These are phyloP conservation scores for Macquaria ambigua DNA, from an alignment of 2,113 vertebrate species.

Conservation along the genomic window DNA sequence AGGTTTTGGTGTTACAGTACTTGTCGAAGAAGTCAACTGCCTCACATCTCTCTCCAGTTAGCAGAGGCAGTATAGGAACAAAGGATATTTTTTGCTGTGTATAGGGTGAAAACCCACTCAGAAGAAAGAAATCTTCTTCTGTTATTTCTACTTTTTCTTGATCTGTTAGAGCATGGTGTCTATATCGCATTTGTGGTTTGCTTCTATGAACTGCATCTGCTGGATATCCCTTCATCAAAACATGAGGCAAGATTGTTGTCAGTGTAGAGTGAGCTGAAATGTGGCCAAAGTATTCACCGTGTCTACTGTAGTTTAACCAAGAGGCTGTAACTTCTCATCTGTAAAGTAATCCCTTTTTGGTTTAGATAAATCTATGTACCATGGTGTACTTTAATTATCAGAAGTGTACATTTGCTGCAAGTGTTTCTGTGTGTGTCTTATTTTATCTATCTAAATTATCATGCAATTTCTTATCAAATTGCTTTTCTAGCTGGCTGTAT, in stretches of 20 bases:
- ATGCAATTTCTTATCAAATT: background rate
- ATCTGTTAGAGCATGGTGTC: background rate
- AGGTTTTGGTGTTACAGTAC: background rate
- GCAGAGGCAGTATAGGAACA: constrained; percentile 12
- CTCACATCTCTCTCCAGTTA: background rate
- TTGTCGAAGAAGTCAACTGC: background rate
- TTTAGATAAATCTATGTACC: background rate
- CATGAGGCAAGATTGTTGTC: constrained; percentile 23
- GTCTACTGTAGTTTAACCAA: background rate
- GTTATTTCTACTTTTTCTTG: constrained; percentile 7
- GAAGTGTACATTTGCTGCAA: background rate
- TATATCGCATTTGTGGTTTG: background rate
- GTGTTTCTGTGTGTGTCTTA: background rate
- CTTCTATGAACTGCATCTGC: constrained; percentile 2
- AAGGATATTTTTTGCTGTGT: background rate
- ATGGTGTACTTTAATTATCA: background rate
- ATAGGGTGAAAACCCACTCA: constrained; percentile 13
- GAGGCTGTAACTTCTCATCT: background rate
- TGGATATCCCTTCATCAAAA: background rate
- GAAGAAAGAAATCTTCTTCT: background rate
- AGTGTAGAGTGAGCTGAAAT: background rate
- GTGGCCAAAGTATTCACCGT: background rate
- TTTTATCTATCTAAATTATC: background rate
- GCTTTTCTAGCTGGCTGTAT: background rate
- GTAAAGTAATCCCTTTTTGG: background rate